Conservation (phyloP, 2,888 invertebrate genomes). For the Palloptera scutellata region DNA sequence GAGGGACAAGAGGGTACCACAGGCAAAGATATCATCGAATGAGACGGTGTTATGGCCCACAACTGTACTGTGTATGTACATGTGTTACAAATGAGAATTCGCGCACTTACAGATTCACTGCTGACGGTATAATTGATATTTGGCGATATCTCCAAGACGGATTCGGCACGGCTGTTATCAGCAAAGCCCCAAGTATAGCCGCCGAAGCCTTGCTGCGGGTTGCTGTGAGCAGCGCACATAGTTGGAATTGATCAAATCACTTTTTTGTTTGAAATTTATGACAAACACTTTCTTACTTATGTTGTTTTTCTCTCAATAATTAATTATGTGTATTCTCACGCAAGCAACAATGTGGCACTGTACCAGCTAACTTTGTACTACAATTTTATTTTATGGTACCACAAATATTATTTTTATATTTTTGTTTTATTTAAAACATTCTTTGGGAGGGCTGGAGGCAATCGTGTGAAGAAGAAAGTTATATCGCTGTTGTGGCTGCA, state of each 20-base stretch:
- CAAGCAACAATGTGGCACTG: conserved; percentile 19
- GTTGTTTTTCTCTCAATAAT: conserved; percentile 10
- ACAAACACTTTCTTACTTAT: background rate
- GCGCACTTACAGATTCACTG: conserved; percentile 64
- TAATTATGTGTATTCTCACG: conserved; percentile 21
- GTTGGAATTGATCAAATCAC: conserved; percentile 8
- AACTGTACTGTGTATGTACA: background rate
- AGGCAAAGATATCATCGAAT: no score
- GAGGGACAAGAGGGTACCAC: no score
- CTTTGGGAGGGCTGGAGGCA: no score
- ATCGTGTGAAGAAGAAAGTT: conserved; percentile 53
- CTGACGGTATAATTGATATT: conserved; percentile 65
- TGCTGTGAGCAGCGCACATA: conserved; percentile 65
- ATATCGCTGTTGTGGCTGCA: conserved; percentile 55
- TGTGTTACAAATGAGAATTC: background rate
- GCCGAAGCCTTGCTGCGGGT: conserved; percentile 63
- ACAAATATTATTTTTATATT: background rate
- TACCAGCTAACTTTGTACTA: conserved; percentile 24
- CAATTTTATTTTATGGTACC: conserved; percentile 1
- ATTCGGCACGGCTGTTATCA: conserved; percentile 63
- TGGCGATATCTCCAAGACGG: conserved; percentile 64
- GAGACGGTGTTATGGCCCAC: background rate
- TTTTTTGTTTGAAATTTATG: conserved; percentile 3
- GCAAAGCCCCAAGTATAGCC: conserved; percentile 65
- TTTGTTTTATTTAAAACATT: no score